These are phyloP conservation scores for Acyrthosiphon pisum DNA, from an alignment of 1,140 invertebrate species.

Conservation along the genomic window DNA sequence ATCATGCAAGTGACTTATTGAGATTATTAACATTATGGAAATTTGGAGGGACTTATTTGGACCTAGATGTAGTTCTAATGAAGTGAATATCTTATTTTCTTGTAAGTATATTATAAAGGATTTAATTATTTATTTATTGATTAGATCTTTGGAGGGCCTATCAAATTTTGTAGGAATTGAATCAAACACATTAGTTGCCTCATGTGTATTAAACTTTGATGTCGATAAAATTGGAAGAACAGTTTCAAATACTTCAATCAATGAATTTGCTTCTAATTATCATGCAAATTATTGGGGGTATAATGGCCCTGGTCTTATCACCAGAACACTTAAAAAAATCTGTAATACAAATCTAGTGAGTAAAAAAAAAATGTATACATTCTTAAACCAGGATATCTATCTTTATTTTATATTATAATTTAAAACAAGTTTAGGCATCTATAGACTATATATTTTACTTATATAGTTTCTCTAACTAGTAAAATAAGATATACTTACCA, in stretches of 20 bases:
- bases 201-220: constrained; percentile 32
- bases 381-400: not conserved
- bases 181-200: constrained; percentile 11
- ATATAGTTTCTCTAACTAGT: not conserved
- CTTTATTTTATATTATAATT: not conserved
- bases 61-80: constrained; percentile 76
- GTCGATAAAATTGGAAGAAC: constrained; percentile 58
- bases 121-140: constrained; percentile 7
- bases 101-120: not conserved
- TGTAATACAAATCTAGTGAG: constrained; percentile 64
- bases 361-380: not conserved
- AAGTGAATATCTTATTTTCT: constrained; percentile 62
- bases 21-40: constrained; percentile 78
- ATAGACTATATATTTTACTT: not conserved
- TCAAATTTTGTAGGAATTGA: constrained; percentile 27
- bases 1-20: constrained; percentile 74
- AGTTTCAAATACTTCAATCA: constrained; percentile 51
- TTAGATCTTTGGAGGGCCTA: constrained; percentile 22
- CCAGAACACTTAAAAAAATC: constrained; percentile 69
- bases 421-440: not conserved
- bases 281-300: constrained; percentile 68
- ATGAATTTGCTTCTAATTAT: constrained; percentile 59
- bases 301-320: constrained; percentile 79
- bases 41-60: constrained; percentile 79
- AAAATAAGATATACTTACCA: not conserved